A percentile compares a stretch with the other conserved stretches of the same genome.
phyloP scores from a whole-genome alignment of 2,797 vertebrate species.

The Manis pentadactyla region DNA sequence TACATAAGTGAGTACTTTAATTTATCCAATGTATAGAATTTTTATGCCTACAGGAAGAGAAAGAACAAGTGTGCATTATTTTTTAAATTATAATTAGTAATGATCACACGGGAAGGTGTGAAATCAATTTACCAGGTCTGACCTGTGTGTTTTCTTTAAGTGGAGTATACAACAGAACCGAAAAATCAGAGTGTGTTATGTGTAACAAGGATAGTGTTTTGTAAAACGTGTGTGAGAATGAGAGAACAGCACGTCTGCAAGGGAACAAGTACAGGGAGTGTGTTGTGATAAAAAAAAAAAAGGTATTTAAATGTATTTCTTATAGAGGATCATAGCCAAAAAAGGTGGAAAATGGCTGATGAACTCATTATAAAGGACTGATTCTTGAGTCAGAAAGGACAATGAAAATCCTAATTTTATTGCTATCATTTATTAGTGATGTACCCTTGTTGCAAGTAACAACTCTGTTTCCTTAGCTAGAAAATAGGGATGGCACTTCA shows the following conservation, averaged over 20 bases:
- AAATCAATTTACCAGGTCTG: neutral
- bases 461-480: neutral
- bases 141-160: neutral
- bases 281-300: neutral
- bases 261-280: neutral
- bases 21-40: neutral
- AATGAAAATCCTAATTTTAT: neutral
- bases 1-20: neutral
- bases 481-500: neutral
- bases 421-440: neutral
- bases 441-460: neutral
- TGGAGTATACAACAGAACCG: neutral
- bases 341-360: neutral
- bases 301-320: neutral
- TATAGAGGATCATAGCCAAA: neutral
- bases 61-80: neutral
- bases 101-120: neutral
- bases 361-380: neutral
- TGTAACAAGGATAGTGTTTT: neutral
- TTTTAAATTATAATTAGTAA: neutral
- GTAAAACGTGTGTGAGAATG: neutral
- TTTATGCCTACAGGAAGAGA: neutral
- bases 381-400: neutral
- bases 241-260: neutral
- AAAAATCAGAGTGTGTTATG: neutral